Base-by-base conservation (phyloP, 2,113 vertebrate genomes). In the Aix galericulata region DNA sequence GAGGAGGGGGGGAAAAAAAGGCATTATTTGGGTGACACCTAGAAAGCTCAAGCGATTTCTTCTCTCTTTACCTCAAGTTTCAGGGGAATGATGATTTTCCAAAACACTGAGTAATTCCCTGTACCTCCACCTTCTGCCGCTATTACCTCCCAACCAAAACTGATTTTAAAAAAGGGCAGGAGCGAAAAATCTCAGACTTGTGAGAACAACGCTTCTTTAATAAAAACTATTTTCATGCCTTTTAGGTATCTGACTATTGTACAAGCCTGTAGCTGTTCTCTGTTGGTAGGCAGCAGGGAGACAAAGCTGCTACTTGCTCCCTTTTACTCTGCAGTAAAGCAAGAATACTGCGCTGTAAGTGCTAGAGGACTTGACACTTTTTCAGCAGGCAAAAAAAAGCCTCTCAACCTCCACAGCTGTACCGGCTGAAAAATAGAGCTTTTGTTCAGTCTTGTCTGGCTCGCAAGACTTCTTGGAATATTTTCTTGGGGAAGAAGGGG, bases 391-490 rank as follows among this genome's bases (percentile, higher is more conserved):
- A 69, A 86, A 84, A 89, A 89, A 48, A 88, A 40, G 38, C 58
- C 34, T 80, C 84, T 95, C 80, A 94, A 85, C 44, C 27, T 94
- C 63, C 87, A 93, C 95, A 97, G 95, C 91, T 96, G 94, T 82
- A 74, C 50, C 9, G 11, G 85, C 55, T 50, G 7, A n/a, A 89
- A 90, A 94, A 79, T 71, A 84, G 69, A 87, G 83, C 84, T 96
- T 96, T 93, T 95, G 86, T 95, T 95, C 77, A 23, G 36, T 87
- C 81, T 89, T 82, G 77, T 82, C 83, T 82, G 77, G 56, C 53
- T 90, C 75, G 62, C 59, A 66, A 82, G 86, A 90, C 73, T 93
- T 94, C 90, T 87, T 79, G 82, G 82, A 91, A 55, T 92, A 77
- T 91, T 85, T 92, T 77, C 36, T 27, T 0, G 0, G 48, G 73